Percentiles rank a stretch among this genome's conserved stretches.
Evolutionary conservation across 2,888 invertebrate genomes (phyloP).

Genomic region (Argyresthia albistria): DNA sequence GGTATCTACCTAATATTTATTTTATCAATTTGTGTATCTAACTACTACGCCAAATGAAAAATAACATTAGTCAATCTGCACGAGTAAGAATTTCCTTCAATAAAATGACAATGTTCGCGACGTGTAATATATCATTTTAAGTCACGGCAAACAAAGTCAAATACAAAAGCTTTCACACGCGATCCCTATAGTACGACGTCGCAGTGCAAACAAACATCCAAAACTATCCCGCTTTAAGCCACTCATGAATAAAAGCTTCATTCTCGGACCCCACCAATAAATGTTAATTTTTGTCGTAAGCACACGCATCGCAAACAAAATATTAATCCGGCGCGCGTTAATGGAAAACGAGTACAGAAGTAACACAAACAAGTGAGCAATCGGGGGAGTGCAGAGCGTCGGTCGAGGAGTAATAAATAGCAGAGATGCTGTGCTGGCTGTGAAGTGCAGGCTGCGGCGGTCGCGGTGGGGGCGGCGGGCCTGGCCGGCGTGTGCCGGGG

Average conservation of each 20-base stretch:
- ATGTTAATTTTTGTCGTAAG: conserved; percentile 68
- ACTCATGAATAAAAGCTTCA: conserved; percentile 69
- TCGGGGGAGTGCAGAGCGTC: conserved; percentile 22
- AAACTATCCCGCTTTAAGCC: conserved; percentile 64
- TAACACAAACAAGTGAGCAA: conserved; percentile 57
- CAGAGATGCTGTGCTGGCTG: conserved; percentile 38
- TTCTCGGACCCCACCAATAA: conserved; percentile 64
- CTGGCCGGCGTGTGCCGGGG: conserved; percentile 11
- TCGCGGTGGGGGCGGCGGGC: conserved; percentile 14
- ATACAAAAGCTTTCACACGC: conserved; percentile 68
- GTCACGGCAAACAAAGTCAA: conserved; percentile 60
- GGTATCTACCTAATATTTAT: no score
- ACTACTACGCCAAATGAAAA: no score
- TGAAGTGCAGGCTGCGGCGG: conserved; percentile 20
- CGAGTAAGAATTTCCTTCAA: conserved; percentile 19
- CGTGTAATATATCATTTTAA: conserved; percentile 68
- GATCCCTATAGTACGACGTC: conserved; percentile 54
- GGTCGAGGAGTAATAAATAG: conserved; percentile 54
- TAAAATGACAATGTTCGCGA: conserved; percentile 59
- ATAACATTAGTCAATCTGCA: no score
- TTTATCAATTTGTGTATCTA: no score
- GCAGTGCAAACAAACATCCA: conserved; percentile 54
- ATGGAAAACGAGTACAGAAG: conserved; percentile 65
- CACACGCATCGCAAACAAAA: conserved; percentile 66
- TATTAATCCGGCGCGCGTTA: conserved; percentile 67